Conservation (phyloP, 2,113 vertebrate species). For the Lepus europaeus region DNA sequence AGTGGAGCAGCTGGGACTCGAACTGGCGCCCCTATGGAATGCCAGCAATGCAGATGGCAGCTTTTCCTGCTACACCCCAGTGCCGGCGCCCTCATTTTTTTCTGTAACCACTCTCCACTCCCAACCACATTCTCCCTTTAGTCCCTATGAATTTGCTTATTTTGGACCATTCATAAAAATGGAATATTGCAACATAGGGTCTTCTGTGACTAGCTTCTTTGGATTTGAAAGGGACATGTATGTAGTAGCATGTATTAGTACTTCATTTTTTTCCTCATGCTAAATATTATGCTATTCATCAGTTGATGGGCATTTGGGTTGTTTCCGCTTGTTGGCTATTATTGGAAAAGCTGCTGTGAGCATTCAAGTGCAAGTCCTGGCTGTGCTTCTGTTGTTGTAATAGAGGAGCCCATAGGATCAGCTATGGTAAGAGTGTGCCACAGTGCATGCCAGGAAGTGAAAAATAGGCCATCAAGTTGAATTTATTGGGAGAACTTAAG, state of each 20-base stretch:
- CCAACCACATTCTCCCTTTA: neutral
- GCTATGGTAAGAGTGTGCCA: constrained; percentile 11
- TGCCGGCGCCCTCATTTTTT: neutral
- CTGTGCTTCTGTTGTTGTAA: constrained; percentile 52
- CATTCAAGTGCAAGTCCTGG: neutral
- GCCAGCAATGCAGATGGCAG: no score
- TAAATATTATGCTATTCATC: neutral
- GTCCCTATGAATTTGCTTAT: constrained; percentile 21
- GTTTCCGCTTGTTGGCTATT: neutral
- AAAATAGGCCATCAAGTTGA: constrained; percentile 63
- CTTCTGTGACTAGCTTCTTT: constrained; percentile 28
- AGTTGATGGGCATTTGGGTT: neutral
- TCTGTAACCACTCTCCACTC: neutral
- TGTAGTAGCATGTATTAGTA: neutral
- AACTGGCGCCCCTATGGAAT: no score
- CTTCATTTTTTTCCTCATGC: neutral
- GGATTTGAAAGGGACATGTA: neutral
- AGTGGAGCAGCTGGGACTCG: no score
- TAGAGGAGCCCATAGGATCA: constrained; percentile 15
- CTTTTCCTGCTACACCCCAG: neutral
- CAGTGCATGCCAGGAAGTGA: constrained; percentile 38
- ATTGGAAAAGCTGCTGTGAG: neutral
- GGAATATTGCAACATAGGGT: neutral
- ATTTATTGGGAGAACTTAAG: constrained; percentile 67
- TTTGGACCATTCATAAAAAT: neutral